Base-by-base conservation (phyloP, 2,888 invertebrate species). In the Campaea margaritaria region DNA sequence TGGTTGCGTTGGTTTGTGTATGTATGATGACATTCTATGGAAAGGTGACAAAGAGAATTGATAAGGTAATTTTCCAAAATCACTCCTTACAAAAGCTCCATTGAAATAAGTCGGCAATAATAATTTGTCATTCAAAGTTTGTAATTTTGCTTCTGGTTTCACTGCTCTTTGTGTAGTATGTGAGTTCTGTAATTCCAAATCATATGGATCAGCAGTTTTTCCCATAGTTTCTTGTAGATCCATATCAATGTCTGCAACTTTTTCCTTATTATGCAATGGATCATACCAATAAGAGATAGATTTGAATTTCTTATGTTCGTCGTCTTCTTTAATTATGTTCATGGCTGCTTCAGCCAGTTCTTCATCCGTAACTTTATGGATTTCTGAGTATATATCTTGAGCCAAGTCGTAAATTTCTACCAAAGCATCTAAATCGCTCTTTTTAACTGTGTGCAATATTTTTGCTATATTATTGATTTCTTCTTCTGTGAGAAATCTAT, bases 341-440 rank as follows among this genome's bases (percentile, higher is more conserved):
- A 65, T 21, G 0, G 67, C 60, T 51, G 82, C 78, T 49, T 78
- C 65, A 8, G 71, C 16, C 1, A 70, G 38, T 14, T 64, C 65
- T 8, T 81, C 76, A 1, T 70, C 70, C 3, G 65, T 74, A 9
- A 47, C 49, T 50, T 70, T 80, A 49, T 88, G 86, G 49, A 89
- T 76, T 72, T 91, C 89, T 50, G 82, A 86, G 49, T 87, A 89
- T 64, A 92, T 84, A 50, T 91, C 88, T 78, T 91, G 85, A 0
- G 90, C 91, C 66, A 91, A 69, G 55, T 85, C 87, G 48, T 91
- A 92, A 56, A 92, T 82, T 62, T 92, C 91, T 31, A 91, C 69
- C 11, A 92, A 81, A 7, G 91, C 85, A 73, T 91, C 87, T 50
- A 92, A 72, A 61, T 92, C 92, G 59, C 89, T 89, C 65, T 85